Conservation (phyloP, 2,888 invertebrate species). For the Caenorhabditis macrosperma region DNA sequence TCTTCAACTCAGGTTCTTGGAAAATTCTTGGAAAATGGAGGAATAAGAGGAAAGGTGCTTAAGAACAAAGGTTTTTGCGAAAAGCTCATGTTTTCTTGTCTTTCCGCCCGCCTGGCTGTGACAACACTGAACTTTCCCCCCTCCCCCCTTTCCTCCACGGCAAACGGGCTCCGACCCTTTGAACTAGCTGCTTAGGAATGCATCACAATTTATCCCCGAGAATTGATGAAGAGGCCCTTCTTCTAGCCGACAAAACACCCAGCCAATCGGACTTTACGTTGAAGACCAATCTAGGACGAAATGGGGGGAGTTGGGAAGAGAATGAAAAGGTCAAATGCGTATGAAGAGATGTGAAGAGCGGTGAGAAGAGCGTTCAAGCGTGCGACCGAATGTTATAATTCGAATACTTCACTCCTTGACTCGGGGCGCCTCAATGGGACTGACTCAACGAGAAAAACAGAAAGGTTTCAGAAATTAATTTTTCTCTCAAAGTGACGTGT, state of each 20-base stretch:
- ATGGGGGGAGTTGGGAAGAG: not conserved
- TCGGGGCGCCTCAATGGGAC: no score
- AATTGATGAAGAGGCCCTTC: not conserved
- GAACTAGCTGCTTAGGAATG: conserved; percentile 29
- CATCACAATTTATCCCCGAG: conserved; percentile 23
- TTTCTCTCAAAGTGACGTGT: conserved; percentile 31
- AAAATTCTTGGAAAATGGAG: no score
- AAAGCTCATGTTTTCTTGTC: no score
- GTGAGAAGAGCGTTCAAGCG: not conserved
- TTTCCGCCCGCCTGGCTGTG: no score
- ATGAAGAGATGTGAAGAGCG: not conserved
- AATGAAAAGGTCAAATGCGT: not conserved
- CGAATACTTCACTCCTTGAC: not conserved
- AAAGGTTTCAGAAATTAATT: conserved; percentile 13
- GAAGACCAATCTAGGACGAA: not conserved
- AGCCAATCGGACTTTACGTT: not conserved
- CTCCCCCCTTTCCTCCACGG: no score
- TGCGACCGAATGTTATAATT: not conserved
- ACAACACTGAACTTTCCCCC: no score
- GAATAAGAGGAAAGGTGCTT: no score
- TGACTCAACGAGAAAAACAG: not conserved
- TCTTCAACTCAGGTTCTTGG: no score
- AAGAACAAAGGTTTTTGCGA: no score
- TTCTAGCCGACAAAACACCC: not conserved
- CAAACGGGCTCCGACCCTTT: not conserved